Percentiles rank a stretch among this genome's conserved stretches.
phyloP scores from a whole-genome alignment of 2,797 vertebrate species.

The Gambelia wislizenii region DNA sequence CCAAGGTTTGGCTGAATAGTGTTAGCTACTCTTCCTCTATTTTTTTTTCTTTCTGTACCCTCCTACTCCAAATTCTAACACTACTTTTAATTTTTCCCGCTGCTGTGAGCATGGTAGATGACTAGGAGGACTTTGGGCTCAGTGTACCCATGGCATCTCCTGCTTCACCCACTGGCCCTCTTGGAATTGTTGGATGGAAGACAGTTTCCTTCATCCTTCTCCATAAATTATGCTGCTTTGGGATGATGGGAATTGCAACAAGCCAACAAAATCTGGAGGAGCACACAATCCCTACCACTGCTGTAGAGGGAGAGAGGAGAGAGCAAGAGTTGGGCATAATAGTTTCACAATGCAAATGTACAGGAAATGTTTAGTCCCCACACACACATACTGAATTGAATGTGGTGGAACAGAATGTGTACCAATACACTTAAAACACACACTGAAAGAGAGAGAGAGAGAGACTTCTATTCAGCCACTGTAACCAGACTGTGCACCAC shows the following conservation, averaged over 20 bases:
- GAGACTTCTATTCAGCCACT: background rate
- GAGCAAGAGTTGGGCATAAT: background rate
- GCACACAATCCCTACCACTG: background rate
- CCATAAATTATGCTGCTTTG: background rate
- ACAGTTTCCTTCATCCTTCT: background rate
- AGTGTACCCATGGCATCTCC: too few relatives aligned
- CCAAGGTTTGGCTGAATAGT: too few relatives aligned
- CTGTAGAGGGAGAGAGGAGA: background rate
- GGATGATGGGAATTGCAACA: background rate
- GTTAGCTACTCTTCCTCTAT: too few relatives aligned
- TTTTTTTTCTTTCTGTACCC: too few relatives aligned
- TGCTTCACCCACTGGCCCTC: background rate
- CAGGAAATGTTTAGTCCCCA: background rate
- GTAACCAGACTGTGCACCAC: background rate
- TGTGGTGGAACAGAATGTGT: background rate
- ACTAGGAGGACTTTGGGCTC: too few relatives aligned
- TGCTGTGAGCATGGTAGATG: too few relatives aligned
- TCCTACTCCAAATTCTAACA: too few relatives aligned
- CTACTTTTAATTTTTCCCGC: too few relatives aligned
- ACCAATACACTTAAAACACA: background rate
- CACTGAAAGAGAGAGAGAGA: background rate
- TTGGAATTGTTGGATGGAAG: background rate
- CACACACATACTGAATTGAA: slow-evolving; percentile 14
- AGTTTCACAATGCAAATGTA: slow-evolving; percentile 18
- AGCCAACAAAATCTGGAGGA: background rate